Percentiles rank a stretch among this genome's conserved stretches.
These are phyloP conservation scores for Mimachlamys varia DNA, from an alignment of 2,888 invertebrate genomes.

Conservation along the genomic window DNA sequence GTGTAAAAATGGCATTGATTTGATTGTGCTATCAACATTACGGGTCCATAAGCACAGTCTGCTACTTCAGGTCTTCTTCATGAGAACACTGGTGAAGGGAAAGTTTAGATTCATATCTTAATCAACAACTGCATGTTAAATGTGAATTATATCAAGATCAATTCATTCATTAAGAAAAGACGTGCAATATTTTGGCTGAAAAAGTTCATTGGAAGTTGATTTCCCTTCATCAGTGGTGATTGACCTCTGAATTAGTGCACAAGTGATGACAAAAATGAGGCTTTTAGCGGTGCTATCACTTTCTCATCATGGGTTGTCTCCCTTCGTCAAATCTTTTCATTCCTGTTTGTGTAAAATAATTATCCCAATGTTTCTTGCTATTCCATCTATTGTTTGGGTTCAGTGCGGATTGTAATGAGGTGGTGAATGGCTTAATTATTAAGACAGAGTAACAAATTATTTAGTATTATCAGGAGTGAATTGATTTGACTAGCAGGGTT, in stretches of 20 bases:
- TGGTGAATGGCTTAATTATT: not conserved
- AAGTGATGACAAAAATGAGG: not conserved
- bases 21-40: not conserved
- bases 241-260: not conserved
- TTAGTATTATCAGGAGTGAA: not conserved
- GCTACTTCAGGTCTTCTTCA: not conserved
- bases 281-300: conserved; percentile 18
- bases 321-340: not conserved
- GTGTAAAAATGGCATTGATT: not conserved
- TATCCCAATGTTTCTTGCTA: not conserved
- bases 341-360: not conserved
- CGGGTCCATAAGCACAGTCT: conserved; percentile 1
- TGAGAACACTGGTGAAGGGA: not conserved
- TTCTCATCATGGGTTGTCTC: conserved; percentile 18
- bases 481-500: not conserved
- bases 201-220: not conserved
- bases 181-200: not conserved
- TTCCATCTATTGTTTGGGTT: not conserved
- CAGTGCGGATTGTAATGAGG: too few relatives aligned
- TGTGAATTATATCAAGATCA: not conserved
- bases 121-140: not conserved
- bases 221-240: not conserved
- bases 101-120: not conserved
- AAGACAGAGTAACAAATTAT: not conserved
- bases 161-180: not conserved